phyloP scores from a whole-genome alignment of 2,113 vertebrate species.

The Rhegmatorhina hoffmannsi region DNA sequence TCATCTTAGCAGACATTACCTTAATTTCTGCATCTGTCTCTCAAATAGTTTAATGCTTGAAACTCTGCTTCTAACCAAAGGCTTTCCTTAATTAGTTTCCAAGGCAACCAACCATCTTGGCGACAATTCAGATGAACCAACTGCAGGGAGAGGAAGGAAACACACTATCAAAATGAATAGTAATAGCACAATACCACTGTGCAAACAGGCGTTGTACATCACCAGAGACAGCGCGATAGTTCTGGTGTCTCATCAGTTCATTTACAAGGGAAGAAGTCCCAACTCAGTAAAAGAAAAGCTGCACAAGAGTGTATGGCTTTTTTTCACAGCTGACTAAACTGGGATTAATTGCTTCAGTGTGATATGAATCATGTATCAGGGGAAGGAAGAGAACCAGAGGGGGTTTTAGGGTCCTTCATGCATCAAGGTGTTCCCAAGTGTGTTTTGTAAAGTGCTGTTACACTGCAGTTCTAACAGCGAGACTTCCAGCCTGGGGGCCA shows the following conservation, averaged over 20 bases:
- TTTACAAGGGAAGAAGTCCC: slow-evolving; percentile 27
- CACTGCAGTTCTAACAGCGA: not conserved
- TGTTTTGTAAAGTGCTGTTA: accelerated
- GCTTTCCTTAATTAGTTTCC: slow-evolving; percentile 73
- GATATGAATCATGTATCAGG: not conserved
- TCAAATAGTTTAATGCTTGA: slow-evolving; percentile 68
- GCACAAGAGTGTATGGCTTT: not conserved
- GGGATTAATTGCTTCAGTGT: not conserved
- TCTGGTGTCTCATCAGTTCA: slow-evolving; percentile 32
- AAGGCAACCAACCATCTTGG: slow-evolving; percentile 69
- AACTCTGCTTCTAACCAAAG: slow-evolving; percentile 61
- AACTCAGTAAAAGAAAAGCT: not conserved
- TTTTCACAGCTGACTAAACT: not conserved
- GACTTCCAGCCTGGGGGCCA: not conserved
- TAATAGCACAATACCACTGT: slow-evolving; percentile 55
- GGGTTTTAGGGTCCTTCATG: not conserved
- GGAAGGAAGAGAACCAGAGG: not conserved
- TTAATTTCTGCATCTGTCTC: slow-evolving; percentile 74
- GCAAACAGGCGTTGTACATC: slow-evolving; percentile 57
- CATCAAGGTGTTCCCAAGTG: not conserved
- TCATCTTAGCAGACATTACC: slow-evolving; percentile 70
- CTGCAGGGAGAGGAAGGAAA: slow-evolving; percentile 59
- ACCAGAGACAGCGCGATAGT: not conserved
- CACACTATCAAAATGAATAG: slow-evolving; percentile 55
- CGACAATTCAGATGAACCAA: slow-evolving; percentile 52